Evolutionary conservation across 1,140 invertebrate species (phyloP), one percentile per base, ranked within the genome.

Genomic region (Hyles euphorbiae): DNA sequence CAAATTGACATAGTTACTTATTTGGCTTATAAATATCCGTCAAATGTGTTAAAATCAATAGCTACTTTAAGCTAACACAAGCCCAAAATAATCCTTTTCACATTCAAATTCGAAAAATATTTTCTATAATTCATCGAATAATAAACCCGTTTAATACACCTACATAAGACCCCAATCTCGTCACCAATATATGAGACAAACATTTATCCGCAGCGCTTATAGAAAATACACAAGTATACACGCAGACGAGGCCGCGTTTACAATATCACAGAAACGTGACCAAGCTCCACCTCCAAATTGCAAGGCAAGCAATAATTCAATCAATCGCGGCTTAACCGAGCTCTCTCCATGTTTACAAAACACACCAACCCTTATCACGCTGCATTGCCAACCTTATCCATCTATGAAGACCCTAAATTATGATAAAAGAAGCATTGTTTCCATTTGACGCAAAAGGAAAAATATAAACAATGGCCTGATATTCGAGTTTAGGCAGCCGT

Each of bases 301-400:
- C 67, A 70, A 71, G 61, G 70, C 72, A 71, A 74, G 81, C 78
- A 76, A 88, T 88, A 86, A 86, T 83, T 88, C 79, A 88, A 88
- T 88, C 85, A 86, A 69, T 71, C 70, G 61, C 36, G 74, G 81
- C 78, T 88, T 87, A 85, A 74, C 69, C 68, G 60, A 67, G 70
- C 78, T 77, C 70, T 79, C 70, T 62, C 69, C 58, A 64, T 86
- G 81, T 85, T 88, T 88, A 83, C 81, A 72, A 77, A 85, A 83
- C 75, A 80, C 61, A 80, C 62, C 61, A 59, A 69, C 82, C 78
- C 67, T 78, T 72, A 76, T 74, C 70, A 65, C 60, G 54, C 45
- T 58, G 70, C 68, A 65, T 65, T 67, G 65, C 67, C 67, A 66
- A 70, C 69, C 48, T 72, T 76, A 75, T 68, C 67, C 71, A 67